Conservation (phyloP, 2,797 vertebrate species). For the Microhierax caerulescens region DNA sequence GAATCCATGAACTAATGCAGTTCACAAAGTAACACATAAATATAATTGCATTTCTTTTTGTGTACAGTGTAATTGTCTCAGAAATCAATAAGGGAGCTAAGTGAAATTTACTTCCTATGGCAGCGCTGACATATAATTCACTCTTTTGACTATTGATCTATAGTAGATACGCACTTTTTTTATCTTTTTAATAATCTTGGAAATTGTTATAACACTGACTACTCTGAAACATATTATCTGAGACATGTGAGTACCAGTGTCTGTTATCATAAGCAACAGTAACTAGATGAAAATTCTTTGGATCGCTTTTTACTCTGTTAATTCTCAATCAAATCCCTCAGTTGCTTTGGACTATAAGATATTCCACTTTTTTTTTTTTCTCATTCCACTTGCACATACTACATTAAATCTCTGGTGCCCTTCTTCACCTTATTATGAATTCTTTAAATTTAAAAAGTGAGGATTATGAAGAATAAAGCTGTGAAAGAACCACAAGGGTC, state of each 20-base stretch:
- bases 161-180: neutral
- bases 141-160: conserved; percentile 5
- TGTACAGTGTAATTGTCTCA: conserved; percentile 41
- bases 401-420: neutral
- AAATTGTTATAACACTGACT: neutral
- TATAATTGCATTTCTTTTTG: conserved; percentile 23
- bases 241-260: neutral
- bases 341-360: neutral
- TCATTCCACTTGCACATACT: neutral
- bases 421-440: neutral
- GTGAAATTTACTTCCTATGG: neutral
- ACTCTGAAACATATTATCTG: neutral
- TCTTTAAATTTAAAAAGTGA: neutral
- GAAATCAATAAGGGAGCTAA: conserved; percentile 31
- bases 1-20: neutral
- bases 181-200: neutral
- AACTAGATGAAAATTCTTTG: neutral
- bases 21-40: conserved; percentile 27
- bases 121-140: neutral
- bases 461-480: neutral
- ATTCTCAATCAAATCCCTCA: neutral
- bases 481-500: neutral
- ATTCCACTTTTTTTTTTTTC: no score
- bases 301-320: neutral
- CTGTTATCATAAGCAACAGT: neutral